Evolutionary conservation across 2,113 vertebrate species (phyloP).

Genomic region (Colossoma macropomum): DNA sequence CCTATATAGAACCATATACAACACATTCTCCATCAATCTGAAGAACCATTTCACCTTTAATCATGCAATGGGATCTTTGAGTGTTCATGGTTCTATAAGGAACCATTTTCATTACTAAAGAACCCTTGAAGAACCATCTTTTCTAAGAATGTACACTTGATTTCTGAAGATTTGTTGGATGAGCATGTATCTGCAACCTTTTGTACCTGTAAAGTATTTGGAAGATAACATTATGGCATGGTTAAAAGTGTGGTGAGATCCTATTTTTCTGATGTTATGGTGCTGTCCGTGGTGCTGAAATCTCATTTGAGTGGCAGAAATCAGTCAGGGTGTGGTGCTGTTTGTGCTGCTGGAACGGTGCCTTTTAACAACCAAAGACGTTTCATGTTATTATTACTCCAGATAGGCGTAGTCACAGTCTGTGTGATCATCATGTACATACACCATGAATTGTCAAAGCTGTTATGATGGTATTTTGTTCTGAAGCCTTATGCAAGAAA

Average conservation of each 20-base stretch:
- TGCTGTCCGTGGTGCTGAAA: slow-evolving; percentile 32
- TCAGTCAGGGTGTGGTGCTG: neutral
- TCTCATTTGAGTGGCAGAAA: neutral
- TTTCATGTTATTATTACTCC: neutral
- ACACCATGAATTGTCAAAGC: neutral
- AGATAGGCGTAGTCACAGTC: neutral
- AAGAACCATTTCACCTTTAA: no score
- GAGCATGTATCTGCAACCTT: neutral
- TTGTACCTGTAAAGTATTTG: neutral
- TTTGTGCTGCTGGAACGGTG: slow-evolving; percentile 12
- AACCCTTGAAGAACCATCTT: no score
- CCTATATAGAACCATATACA: no score
- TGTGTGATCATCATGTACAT: neutral
- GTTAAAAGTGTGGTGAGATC: neutral
- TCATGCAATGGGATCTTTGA: no score
- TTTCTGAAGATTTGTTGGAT: neutral
- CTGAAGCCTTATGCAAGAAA: no score
- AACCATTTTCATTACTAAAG: no score
- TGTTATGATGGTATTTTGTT: neutral
- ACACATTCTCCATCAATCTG: no score
- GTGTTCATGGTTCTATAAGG: no score
- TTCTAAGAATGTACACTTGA: no score
- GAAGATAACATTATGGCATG: neutral
- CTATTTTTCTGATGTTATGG: neutral
- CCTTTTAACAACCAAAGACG: neutral